Evolutionary conservation across 2,113 vertebrate genomes (phyloP).

Genomic region (Aptenodytes patagonicus): DNA sequence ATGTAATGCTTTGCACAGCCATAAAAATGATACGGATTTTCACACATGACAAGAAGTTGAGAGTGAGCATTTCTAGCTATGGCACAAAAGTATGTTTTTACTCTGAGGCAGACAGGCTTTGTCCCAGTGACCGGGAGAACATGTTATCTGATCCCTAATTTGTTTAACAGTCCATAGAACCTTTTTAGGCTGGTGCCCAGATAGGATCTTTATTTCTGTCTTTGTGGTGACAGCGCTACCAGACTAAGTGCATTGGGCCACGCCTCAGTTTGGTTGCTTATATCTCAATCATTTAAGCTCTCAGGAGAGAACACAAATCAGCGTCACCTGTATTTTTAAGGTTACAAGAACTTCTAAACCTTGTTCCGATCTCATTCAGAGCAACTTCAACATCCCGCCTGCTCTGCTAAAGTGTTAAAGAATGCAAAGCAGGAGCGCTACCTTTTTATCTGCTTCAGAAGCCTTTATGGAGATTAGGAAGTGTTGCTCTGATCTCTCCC

Average conservation of each 20-base stretch:
- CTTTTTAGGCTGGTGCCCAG: not conserved
- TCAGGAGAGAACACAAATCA: not conserved
- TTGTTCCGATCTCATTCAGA: not conserved
- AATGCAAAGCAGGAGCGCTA: conserved; percentile 11
- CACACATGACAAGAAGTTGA: not conserved
- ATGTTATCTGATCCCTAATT: conserved; percentile 15
- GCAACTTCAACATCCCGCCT: not conserved
- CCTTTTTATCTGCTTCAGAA: conserved; percentile 38
- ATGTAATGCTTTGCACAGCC: not conserved
- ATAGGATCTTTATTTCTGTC: conserved; percentile 25
- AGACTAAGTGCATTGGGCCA: not conserved
- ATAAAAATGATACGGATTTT: not conserved
- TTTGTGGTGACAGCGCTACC: not conserved
- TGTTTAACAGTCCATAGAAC: not conserved
- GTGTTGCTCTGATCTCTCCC: conserved; percentile 39
- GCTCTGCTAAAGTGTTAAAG: conserved; percentile 14
- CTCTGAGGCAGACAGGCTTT: conserved; percentile 8
- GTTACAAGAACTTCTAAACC: not conserved
- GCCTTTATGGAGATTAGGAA: conserved; percentile 24
- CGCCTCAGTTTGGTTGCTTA: not conserved
- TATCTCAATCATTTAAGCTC: not conserved
- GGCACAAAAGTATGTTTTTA: not conserved
- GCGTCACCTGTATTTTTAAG: not conserved
- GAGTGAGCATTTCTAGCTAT: not conserved
- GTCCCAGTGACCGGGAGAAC: not conserved